Evolutionary conservation across 2,888 invertebrate genomes (phyloP).

Genomic region (Calameuta pallipes): DNA sequence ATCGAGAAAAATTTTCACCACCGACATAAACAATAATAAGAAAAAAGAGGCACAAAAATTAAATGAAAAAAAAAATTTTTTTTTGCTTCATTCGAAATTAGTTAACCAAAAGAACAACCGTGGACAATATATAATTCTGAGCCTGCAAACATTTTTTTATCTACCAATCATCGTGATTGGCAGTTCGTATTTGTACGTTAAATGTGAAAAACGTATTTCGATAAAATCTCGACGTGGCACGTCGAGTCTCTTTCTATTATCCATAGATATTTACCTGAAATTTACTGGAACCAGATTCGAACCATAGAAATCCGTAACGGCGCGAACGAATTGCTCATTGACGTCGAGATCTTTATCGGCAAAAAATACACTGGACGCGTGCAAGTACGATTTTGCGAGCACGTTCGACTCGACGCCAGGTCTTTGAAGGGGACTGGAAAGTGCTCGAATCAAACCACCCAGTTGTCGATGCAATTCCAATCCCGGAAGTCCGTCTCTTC

Average conservation of each 20-base stretch:
- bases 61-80: neutral
- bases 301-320: slow-evolving; percentile 49
- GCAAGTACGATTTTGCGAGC: slow-evolving; percentile 39
- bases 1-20: neutral
- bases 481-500: slow-evolving; percentile 38
- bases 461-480: slow-evolving; percentile 56
- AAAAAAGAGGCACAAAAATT: neutral
- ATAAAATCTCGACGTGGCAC: too few relatives aligned
- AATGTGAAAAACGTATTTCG: too few relatives aligned
- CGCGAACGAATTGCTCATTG: slow-evolving; percentile 40
- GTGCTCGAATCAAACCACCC: slow-evolving; percentile 45
- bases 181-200: too few relatives aligned
- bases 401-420: slow-evolving; percentile 27
- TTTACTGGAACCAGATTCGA: slow-evolving; percentile 48
- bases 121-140: too few relatives aligned
- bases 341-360: slow-evolving; percentile 44
- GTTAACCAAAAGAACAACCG: too few relatives aligned
- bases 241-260: too few relatives aligned
- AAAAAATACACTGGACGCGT: slow-evolving; percentile 56
- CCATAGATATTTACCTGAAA: slow-evolving; percentile 36
- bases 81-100: too few relatives aligned
- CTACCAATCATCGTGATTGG: too few relatives aligned
- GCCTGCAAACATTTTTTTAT: too few relatives aligned
- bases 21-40: neutral
- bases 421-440: slow-evolving; percentile 36